phyloP scores from a whole-genome alignment of 1,140 invertebrate species.

The Rhagoletis zephyria region DNA sequence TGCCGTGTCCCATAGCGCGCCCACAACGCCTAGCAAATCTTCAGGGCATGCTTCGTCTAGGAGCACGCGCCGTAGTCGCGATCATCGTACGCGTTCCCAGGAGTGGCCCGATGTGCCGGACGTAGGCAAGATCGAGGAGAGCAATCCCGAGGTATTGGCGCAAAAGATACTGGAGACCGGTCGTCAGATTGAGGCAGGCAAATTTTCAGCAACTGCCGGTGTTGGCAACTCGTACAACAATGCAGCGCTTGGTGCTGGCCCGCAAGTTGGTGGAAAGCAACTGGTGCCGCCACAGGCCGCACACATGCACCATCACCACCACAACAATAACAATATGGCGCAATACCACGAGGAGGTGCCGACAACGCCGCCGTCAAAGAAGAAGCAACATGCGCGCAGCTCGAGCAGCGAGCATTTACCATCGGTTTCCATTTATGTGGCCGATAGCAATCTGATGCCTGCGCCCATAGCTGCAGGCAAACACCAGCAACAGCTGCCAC shows the following conservation, averaged over 20 bases:
- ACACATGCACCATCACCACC: conserved; percentile 52
- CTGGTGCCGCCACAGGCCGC: not conserved
- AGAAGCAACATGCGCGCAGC: conserved; percentile 31
- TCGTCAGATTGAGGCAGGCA: conserved; percentile 87
- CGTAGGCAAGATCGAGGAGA: conserved; percentile 90
- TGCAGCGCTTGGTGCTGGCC: not conserved
- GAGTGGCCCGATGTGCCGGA: conserved; percentile 93
- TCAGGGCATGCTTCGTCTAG: conserved; percentile 59
- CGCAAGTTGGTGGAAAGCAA: conserved; percentile 18
- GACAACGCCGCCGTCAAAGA: not conserved
- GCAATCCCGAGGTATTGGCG: conserved; percentile 90
- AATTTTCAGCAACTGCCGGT: conserved; percentile 71
- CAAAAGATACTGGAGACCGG: conserved; percentile 92
- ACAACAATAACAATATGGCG: conserved; percentile 55
- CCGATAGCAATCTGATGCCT: conserved; percentile 67
- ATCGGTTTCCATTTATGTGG: conserved; percentile 29
- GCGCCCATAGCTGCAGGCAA: conserved; percentile 59
- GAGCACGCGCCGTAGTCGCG: conserved; percentile 79
- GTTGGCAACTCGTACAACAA: not conserved
- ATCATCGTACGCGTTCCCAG: conserved; percentile 84
- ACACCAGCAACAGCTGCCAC: conserved; percentile 56
- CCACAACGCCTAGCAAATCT: conserved; percentile 58
- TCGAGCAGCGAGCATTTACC: conserved; percentile 55
- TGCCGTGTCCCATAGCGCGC: conserved; percentile 57
- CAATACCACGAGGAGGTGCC: conserved; percentile 49